phyloP scores from a whole-genome alignment of 2,888 invertebrate species.

The Macrophya alboannulata region DNA sequence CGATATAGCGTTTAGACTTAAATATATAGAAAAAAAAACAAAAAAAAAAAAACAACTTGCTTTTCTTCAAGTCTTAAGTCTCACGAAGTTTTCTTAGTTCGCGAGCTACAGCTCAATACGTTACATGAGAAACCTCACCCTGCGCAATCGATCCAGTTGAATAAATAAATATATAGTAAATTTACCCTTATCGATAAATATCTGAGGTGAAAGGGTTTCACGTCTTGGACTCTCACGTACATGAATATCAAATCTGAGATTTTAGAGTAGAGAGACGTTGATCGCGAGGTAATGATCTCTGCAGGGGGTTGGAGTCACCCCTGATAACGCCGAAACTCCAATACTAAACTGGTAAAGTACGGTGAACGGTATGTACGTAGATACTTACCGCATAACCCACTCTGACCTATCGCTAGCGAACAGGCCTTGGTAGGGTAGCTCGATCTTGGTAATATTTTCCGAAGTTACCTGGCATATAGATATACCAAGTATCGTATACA shows the following conservation, averaged over 20 bases:
- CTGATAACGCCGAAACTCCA: constrained; percentile 13
- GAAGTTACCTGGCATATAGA: not conserved
- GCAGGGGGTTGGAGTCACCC: not conserved
- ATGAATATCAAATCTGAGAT: not conserved
- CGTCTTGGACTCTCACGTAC: not conserved
- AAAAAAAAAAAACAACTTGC: not conserved
- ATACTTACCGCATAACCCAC: constrained; percentile 27
- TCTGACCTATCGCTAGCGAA: not conserved
- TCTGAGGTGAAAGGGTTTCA: not conserved
- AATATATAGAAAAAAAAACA: not conserved
- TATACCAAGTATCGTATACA: constrained; percentile 16
- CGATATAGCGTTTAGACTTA: not conserved
- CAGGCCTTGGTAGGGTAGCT: not conserved
- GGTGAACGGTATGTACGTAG: not conserved
- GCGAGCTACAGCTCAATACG: not conserved
- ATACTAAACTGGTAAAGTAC: constrained; percentile 24
- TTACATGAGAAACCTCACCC: not conserved
- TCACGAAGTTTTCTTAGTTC: not conserved
- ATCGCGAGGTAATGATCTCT: constrained; percentile 23
- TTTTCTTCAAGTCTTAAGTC: not conserved
- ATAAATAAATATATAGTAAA: constrained; percentile 11
- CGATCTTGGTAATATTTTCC: constrained; percentile 18
- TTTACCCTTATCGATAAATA: not conserved
- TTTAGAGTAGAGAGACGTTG: not conserved
- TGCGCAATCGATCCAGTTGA: not conserved